Base-by-base conservation (phyloP, 1,140 invertebrate species). In the Drosophila auraria region DNA sequence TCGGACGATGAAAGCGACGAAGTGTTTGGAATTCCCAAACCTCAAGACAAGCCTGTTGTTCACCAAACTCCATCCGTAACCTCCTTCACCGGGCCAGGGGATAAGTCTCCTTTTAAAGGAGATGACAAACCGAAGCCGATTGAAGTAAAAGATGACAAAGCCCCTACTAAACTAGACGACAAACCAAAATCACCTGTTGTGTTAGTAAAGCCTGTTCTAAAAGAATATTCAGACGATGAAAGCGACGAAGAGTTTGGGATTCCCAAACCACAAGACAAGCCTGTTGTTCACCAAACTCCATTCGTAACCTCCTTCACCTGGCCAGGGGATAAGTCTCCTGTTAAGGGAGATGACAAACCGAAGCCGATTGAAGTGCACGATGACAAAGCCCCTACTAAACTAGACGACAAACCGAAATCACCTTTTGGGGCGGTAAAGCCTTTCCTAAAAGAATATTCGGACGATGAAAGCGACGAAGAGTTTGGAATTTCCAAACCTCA, bases 1-100 rank as follows among this genome's bases (percentile, higher is more conserved):
- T 61, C 62, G 4, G 57, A 61, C 47, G 63, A 74, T 11, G 47
- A 63, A 30, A 47, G 44, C 27, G 59, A 59, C 14, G 53, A 61
- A 1, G 57, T 53, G 12, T 44, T 51, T 14, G 47, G 2, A 23
- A 20, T 44, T 61, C 27, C 59, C 8, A 45, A 45, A 8, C 44
- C 44, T 1, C 44, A 45, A 11, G 9, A 17, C n/a, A 20, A 45
- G 17, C 8, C 44, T 20, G 17, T 45, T 3, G 17, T 3, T 27
- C 25, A 4, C 0, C 25, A 2, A 5, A 27, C 25, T 27, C 25
- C 25, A 27, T 27, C 25, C 25, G 0, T 27, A 27, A 5, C 25
- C 25, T 5, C 25, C 25, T 23, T 27, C 1, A 9, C n/a, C 2
- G 9, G 23, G 12, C 1, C 30, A 27, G 25, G 25, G 25, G 25